A percentile compares a stretch with the other conserved stretches of the same genome.
phyloP scores from a whole-genome alignment of 2,888 invertebrate genomes.

The Campoplex capitator region DNA sequence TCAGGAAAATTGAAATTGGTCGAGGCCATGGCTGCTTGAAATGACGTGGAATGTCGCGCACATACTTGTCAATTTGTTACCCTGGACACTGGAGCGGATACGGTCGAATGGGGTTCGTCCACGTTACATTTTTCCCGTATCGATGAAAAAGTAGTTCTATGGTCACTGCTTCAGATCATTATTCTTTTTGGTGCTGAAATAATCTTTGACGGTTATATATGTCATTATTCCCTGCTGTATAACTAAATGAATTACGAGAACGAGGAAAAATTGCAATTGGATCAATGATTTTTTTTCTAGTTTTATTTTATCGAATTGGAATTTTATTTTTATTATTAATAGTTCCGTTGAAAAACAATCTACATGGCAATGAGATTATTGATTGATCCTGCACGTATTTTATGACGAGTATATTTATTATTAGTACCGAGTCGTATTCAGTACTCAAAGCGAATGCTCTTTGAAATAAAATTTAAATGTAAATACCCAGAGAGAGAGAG shows the following conservation, averaged over 20 bases:
- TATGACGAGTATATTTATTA: neutral
- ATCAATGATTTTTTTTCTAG: neutral
- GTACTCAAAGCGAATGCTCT: neutral
- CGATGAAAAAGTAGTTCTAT: neutral
- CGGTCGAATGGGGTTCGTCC: conserved; percentile 15
- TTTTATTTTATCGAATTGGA: neutral
- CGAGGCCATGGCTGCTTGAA: too few species aligned
- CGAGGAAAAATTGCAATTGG: neutral
- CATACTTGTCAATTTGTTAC: conserved; percentile 12
- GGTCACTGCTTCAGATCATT: neutral
- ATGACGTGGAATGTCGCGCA: neutral
- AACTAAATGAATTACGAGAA: neutral
- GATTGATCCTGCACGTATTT: neutral
- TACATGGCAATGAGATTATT: neutral
- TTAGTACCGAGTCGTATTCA: neutral
- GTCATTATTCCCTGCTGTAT: neutral
- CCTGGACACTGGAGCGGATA: neutral
- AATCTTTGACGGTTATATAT: neutral
- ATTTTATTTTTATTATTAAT: neutral
- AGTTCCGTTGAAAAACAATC: neutral
- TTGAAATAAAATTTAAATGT: too few species aligned
- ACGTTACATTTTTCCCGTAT: conserved; percentile 2
- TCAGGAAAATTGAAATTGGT: too few species aligned
- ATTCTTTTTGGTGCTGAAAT: neutral
- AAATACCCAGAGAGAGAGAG: too few species aligned